Evolutionary conservation across 2,113 vertebrate species (phyloP).

Genomic region (Pogona vitticeps): DNA sequence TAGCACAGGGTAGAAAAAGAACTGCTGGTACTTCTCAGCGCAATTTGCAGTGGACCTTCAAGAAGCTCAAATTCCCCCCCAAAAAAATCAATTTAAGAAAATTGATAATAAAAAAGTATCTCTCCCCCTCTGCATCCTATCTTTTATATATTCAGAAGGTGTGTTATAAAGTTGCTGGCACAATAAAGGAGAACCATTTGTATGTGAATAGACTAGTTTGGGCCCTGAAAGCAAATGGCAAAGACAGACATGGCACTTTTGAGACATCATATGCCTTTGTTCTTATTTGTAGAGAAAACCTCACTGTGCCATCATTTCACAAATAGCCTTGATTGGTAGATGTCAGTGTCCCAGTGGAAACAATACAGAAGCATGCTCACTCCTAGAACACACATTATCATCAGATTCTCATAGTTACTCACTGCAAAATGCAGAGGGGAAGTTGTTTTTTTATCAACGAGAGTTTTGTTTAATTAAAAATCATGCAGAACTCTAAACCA

Average conservation of each 20-base stretch:
- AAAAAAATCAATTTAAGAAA: not conserved
- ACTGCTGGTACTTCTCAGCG: not conserved
- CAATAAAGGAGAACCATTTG: not conserved
- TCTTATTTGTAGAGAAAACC: not conserved
- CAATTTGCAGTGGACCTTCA: not conserved
- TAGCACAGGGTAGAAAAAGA: not conserved
- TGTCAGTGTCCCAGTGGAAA: not conserved
- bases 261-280: not conserved
- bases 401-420: not conserved
- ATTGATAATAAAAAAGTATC: too few relatives aligned
- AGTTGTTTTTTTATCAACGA: not conserved
- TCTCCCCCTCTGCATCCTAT: too few relatives aligned
- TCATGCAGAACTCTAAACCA: not conserved
- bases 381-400: not conserved
- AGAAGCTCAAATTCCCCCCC: not conserved
- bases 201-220: not conserved
- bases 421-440: not conserved
- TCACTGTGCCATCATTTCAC: not conserved
- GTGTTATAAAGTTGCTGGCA: too few relatives aligned
- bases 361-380: not conserved
- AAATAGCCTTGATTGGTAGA: not conserved
- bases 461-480: not conserved
- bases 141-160: too few relatives aligned
- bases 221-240: not conserved
- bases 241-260: not conserved